Evolutionary conservation across 1,140 invertebrate species (phyloP).

Genomic region (Onthophagus taurus): DNA sequence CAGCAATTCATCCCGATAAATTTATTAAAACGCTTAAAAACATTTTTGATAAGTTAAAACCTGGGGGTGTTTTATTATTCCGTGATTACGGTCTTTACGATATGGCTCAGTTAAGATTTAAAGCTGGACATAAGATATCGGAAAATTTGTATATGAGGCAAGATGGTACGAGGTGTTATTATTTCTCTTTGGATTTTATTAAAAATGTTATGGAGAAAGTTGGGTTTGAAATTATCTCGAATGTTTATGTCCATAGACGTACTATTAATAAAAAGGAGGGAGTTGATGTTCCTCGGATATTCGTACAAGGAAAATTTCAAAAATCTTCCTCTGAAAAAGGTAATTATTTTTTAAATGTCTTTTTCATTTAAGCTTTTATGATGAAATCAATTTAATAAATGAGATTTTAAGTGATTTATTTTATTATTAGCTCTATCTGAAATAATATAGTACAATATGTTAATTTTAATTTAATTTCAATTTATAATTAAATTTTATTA

Average conservation of each 20-base stretch:
- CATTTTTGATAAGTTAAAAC: conserved; percentile 59
- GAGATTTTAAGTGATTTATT: conserved; percentile 3
- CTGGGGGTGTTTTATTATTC: conserved; percentile 79
- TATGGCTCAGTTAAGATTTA: conserved; percentile 92
- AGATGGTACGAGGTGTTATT: conserved; percentile 93
- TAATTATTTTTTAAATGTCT: conserved; percentile 14
- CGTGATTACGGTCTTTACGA: conserved; percentile 98
- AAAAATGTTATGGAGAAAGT: conserved; percentile 47
- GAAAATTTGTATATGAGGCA: conserved; percentile 96
- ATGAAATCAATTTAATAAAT: conserved; percentile 6
- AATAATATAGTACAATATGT: conserved; percentile 1
- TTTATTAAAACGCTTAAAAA: conserved; percentile 62
- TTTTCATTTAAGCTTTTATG: conserved; percentile 9
- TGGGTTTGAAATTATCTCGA: conserved; percentile 60
- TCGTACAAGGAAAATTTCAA: conserved; percentile 82
- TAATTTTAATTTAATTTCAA: neutral
- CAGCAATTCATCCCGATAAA: conserved; percentile 82
- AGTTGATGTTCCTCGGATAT: conserved; percentile 80
- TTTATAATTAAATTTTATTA: conserved; percentile 1
- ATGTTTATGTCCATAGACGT: conserved; percentile 71
- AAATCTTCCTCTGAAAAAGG: conserved; percentile 50
- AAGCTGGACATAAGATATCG: conserved; percentile 81
- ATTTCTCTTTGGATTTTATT: conserved; percentile 64
- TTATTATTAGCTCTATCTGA: conserved; percentile 13
- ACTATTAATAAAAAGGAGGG: conserved; percentile 89